Base-by-base conservation (phyloP, 2,888 invertebrate genomes). In the Phortica magna region DNA sequence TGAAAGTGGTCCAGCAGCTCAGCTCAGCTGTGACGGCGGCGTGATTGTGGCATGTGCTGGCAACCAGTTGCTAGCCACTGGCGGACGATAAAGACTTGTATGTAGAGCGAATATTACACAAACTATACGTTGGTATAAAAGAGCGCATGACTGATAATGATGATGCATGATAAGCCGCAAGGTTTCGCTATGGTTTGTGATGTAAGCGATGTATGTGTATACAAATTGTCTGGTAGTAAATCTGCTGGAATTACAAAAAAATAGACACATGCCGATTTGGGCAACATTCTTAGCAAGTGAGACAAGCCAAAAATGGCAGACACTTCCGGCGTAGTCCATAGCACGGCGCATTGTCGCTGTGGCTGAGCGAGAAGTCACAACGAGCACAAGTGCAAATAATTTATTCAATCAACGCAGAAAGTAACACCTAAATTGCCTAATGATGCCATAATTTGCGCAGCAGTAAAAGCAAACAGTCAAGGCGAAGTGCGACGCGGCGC, bases 351-450 rank as follows among this genome's bases (percentile, higher is more conserved):
- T n/a, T n/a, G n/a, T n/a, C n/a, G n/a, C n/a, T n/a, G n/a, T n/a
- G n/a, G n/a, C n/a, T n/a, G 76, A 79, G 80, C 76, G 76, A 80
- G 48, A 9, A 14, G 9, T 6, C 0, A 48, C 31, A 84, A 76
- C 86, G 83, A 87, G 84, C 85, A 83, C 82, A 79, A 87, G 81
- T 87, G 81, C 73, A 82, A 74, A 88, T 86, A 87, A 86, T 88
- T 86, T 86, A 86, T 88, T 86, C 86, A 86, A 86, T 86, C 86
- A 88, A 82, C 85, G 80, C 79, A 77, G 74, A 79, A 78, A 72
- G 74, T 77, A 74, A 65, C 61, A 73, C 87, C 85, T 88, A 86
- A 86, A 86, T 88, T 87, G 85, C 87, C 87, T 86, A 86, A 86
- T 86, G 85, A 86, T 86, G 85, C 87, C 87, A 84, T 87, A 88